These are phyloP conservation scores for Gymnobelideus leadbeateri DNA, from an alignment of 2,113 vertebrate species.

Conservation along the genomic window DNA sequence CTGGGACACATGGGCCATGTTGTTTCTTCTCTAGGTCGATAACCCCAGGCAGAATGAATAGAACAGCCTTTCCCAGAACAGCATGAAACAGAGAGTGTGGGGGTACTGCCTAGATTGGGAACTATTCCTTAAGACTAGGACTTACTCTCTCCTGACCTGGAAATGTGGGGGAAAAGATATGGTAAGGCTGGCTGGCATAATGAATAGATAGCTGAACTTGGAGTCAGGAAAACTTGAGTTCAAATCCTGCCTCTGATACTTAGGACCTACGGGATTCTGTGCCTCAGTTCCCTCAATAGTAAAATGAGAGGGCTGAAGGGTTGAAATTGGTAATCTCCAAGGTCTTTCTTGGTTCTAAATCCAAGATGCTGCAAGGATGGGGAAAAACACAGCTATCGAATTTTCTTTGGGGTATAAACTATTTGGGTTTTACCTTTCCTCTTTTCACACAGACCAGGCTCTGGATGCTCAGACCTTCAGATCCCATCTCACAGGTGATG, in stretches of 20 bases:
- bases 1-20: slow-evolving; percentile 38
- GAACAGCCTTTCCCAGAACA: not conserved
- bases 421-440: not conserved
- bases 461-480: not conserved
- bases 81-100: not conserved
- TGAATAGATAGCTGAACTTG: not conserved
- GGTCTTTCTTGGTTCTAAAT: not conserved
- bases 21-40: slow-evolving; percentile 8
- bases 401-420: not conserved
- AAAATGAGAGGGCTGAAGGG: not conserved
- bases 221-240: not conserved
- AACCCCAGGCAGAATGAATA: not conserved
- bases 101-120: not conserved
- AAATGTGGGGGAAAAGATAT: not conserved
- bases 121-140: slow-evolving; percentile 3
- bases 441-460: not conserved
- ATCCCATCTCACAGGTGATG: not conserved
- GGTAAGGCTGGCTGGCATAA: not conserved
- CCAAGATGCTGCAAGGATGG: not conserved
- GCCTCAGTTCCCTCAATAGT: not conserved
- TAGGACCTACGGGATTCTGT: not conserved
- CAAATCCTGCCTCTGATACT: not conserved
- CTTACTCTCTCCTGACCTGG: not conserved
- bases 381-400: not conserved
- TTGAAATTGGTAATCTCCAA: not conserved